phyloP scores from a whole-genome alignment of 1,140 invertebrate genomes.

The Drosophila kepulauana region DNA sequence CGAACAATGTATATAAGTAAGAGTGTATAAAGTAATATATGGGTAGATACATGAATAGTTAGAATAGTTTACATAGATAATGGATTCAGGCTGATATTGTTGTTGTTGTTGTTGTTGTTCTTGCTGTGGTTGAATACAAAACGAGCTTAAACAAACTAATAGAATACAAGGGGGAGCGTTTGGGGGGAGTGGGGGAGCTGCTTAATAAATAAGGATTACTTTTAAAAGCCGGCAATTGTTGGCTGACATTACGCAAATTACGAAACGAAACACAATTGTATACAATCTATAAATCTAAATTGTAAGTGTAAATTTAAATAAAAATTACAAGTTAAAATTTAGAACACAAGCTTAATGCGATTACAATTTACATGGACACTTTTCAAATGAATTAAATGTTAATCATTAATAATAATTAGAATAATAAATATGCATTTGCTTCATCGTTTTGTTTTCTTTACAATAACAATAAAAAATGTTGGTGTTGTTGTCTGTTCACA shows the following conservation, averaged over 20 bases:
- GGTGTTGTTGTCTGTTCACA: constrained; percentile 52
- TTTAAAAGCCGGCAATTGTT: constrained; percentile 43
- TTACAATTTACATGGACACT: constrained; percentile 50
- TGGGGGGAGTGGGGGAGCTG: constrained; percentile 20
- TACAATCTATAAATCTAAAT: constrained; percentile 18
- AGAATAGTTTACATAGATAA: background rate
- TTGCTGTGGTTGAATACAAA: constrained; percentile 26
- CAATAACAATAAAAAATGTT: constrained; percentile 44
- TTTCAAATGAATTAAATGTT: constrained; percentile 22
- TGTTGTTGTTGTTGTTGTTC: too few species aligned
- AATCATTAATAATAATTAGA: constrained; percentile 32
- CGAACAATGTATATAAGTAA: constrained; percentile 25
- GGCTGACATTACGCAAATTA: constrained; percentile 30
- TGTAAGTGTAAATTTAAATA: background rate
- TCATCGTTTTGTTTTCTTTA: constrained; percentile 4
- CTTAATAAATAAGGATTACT: constrained; percentile 56
- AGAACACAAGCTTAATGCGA: constrained; percentile 41
- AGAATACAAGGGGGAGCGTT: constrained; percentile 46
- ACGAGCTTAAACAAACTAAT: constrained; percentile 51
- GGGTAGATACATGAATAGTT: constrained; percentile 11
- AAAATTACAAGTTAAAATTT: constrained; percentile 30
- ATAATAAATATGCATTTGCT: constrained; percentile 39
- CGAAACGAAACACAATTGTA: constrained; percentile 31
- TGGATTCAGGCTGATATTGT: constrained; percentile 3
- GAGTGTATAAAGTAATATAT: constrained; percentile 15